phyloP scores from a whole-genome alignment of 2,797 vertebrate species.

The Crenuchus spilurus region DNA sequence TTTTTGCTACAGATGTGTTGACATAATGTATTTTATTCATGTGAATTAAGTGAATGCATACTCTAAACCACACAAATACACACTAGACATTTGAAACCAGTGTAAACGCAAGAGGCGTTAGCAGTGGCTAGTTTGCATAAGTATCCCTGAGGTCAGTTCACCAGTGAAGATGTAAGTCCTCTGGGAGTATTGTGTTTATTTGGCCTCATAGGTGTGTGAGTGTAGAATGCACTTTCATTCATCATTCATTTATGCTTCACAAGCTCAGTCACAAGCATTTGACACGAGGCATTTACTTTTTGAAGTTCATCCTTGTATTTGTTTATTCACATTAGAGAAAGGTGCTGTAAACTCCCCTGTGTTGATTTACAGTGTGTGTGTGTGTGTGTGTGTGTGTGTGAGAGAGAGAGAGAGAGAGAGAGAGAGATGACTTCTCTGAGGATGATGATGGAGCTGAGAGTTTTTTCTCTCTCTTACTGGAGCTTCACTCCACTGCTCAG shows the following conservation, averaged over 20 bases:
- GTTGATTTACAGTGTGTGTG: neutral
- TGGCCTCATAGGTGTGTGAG: neutral
- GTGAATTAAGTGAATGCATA: neutral
- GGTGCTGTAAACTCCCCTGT: neutral
- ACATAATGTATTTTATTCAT: neutral
- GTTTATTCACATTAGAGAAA: too few relatives aligned
- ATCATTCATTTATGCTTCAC: neutral
- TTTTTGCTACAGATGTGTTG: neutral
- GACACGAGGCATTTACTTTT: neutral
- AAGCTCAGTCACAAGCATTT: too few relatives aligned
- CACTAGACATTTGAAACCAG: slow-evolving; percentile 25
- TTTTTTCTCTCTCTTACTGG: neutral
- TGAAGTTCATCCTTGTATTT: neutral
- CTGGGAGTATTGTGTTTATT: too few relatives aligned
- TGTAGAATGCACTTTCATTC: neutral
- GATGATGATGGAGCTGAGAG: neutral
- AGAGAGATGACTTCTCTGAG: neutral
- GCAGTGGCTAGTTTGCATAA: slow-evolving; percentile 8
- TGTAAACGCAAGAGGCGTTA: slow-evolving; percentile 14
- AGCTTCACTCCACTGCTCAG: neutral
- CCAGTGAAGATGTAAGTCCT: neutral
- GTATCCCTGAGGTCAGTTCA: slow-evolving; percentile 26
- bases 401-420: too few relatives aligned
- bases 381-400: neutral
- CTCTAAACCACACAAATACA: neutral